Percentiles rank a stretch among this genome's conserved stretches.
These are phyloP conservation scores for Holotrichia oblita DNA, from an alignment of 1,140 invertebrate genomes.

Conservation along the genomic window DNA sequence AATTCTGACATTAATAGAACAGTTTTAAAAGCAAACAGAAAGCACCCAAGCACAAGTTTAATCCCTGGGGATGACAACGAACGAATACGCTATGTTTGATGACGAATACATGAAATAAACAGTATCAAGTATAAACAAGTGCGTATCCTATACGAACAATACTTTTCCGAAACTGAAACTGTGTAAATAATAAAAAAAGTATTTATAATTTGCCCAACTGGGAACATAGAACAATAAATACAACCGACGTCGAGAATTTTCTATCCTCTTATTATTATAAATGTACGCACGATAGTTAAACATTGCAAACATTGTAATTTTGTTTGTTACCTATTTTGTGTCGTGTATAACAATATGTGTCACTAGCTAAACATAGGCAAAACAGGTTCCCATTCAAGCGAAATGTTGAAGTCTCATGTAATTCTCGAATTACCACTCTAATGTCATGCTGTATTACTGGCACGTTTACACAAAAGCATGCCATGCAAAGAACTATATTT, in stretches of 20 bases:
- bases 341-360: not conserved
- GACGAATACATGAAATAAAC: not conserved
- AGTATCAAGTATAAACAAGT: not conserved
- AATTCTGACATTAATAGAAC: not conserved
- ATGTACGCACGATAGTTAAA: not conserved
- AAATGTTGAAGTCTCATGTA: not conserved
- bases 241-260: not conserved
- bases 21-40: not conserved
- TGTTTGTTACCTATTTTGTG: not conserved
- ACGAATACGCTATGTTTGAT: not conserved
- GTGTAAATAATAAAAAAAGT: not conserved
- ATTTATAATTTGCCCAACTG: not conserved
- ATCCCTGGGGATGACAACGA: not conserved
- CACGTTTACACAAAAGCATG: not conserved
- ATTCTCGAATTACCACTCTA: not conserved
- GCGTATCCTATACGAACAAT: not conserved
- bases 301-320: not conserved
- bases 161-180: not conserved
- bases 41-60: not conserved
- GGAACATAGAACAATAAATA: not conserved
- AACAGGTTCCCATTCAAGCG: constrained; percentile 15
- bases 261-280: not conserved
- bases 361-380: not conserved
- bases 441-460: not conserved
- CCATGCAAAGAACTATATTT: not conserved